Evolutionary conservation across 37 sponge, comb jelly and placozoan species (phyloP).

Genomic region (Diacarnus erythraeanus): DNA sequence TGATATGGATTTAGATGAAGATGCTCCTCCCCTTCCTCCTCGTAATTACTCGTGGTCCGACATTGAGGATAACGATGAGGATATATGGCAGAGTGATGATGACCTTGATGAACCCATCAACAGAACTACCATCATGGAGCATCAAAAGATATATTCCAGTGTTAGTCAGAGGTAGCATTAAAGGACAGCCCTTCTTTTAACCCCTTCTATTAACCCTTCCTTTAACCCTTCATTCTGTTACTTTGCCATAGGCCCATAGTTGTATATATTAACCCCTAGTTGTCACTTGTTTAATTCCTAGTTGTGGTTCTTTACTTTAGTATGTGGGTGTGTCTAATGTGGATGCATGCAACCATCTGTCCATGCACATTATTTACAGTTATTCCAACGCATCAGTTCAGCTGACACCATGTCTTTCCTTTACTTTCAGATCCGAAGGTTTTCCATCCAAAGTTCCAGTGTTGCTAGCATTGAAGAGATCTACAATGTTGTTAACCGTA

Average conservation of each 20-base stretch:
- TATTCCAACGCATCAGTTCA: neutral
- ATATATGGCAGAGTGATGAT: conserved; percentile 49
- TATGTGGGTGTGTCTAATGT: no score
- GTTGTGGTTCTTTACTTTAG: no score
- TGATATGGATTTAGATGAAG: conserved; percentile 53
- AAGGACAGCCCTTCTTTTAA: no score
- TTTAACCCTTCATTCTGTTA: no score
- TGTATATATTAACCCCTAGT: no score
- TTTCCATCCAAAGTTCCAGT: neutral
- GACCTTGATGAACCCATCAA: conserved; percentile 30
- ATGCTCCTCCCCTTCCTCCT: conserved; percentile 63
- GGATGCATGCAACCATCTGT: no score
- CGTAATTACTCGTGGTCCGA: conserved; percentile 66
- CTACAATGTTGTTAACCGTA: conserved; percentile 31
- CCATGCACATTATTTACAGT: no score
- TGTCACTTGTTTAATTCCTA: no score
- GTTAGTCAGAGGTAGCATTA: no score
- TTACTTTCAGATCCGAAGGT: conserved; percentile 11
- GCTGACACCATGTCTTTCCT: neutral
- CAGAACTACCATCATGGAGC: conserved; percentile 3
- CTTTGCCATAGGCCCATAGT: no score
- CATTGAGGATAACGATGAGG: conserved; percentile 58
- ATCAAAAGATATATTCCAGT: conserved; percentile 19
- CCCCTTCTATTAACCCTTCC: no score
- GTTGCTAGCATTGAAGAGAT: conserved; percentile 8